A percentile compares a stretch with the other conserved stretches of the same genome.
These are phyloP conservation scores for Nematostella vectensis DNA, from an alignment of 92 coral and sea anemone species.

Conservation along the genomic window DNA sequence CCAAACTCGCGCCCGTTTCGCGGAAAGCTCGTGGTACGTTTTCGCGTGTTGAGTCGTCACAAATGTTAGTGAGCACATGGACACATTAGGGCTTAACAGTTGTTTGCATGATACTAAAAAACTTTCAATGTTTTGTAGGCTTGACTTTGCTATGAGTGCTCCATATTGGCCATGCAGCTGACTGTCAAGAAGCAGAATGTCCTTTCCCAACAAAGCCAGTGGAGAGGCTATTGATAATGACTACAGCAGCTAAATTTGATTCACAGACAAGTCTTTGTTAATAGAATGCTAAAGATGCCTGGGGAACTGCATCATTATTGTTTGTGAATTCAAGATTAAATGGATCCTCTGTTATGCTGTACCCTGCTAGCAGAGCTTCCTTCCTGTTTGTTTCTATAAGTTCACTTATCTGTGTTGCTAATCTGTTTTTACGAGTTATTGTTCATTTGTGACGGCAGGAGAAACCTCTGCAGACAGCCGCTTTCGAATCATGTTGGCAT, in stretches of 20 bases:
- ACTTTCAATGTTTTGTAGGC: neutral
- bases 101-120: neutral
- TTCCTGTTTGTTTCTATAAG: too few species aligned
- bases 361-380: too few species aligned
- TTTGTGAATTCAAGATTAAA: neutral
- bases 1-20: too few species aligned
- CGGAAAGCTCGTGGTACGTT: too few species aligned
- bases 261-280: neutral
- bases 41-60: too few species aligned
- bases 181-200: slow-evolving; percentile 6
- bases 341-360: neutral
- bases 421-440: too few species aligned
- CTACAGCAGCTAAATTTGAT: neutral
- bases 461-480: too few species aligned
- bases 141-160: slow-evolving; percentile 12
- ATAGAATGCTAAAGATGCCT: slow-evolving; percentile 1
- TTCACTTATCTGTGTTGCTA: too few species aligned
- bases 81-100: slow-evolving; percentile 7
- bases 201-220: neutral
- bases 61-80: slow-evolving; percentile 4
- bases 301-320: slow-evolving; percentile 1
- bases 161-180: slow-evolving; percentile 10
- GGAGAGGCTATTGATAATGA: neutral
- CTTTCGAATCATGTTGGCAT: too few species aligned
- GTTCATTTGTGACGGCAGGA: too few species aligned